Conservation (phyloP, 2,113 vertebrate species). For the Ginglymostoma cirratum region DNA sequence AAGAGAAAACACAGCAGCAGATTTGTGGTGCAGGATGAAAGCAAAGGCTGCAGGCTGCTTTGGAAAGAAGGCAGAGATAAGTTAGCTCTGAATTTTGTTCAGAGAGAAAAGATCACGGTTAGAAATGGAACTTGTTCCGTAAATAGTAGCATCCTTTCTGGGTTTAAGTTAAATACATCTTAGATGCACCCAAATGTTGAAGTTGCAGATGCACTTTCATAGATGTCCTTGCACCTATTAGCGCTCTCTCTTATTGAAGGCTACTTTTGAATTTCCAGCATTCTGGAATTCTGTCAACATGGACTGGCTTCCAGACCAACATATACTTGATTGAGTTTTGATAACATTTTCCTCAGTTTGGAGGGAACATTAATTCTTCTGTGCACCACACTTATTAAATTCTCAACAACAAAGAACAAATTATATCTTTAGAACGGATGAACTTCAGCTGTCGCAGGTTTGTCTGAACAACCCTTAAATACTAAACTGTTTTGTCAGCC, state of each 20-base stretch:
- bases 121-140: not conserved
- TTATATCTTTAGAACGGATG: not conserved
- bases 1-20: accelerated
- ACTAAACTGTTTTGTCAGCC: conserved; percentile 45
- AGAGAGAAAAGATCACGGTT: conserved; percentile 40
- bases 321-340: not conserved
- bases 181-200: not conserved
- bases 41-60: conserved; percentile 44
- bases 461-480: conserved; percentile 40
- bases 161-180: not conserved
- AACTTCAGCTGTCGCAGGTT: not conserved
- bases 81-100: not conserved
- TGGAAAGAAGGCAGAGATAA: conserved; percentile 45
- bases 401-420: conserved; percentile 3
- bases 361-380: not conserved
- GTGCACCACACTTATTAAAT: not conserved
- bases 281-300: not conserved
- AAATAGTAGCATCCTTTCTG: not conserved
- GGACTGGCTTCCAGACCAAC: conserved; percentile 12
- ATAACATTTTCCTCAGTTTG: not conserved
- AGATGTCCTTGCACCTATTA: not conserved
- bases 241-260: not conserved
- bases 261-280: not conserved
- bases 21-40: conserved; percentile 40
- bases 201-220: not conserved